Percentiles rank a stretch among this genome's conserved stretches.
Conservation (phyloP, 2,797 vertebrate genomes). For the Macropodus opercularis region DNA sequence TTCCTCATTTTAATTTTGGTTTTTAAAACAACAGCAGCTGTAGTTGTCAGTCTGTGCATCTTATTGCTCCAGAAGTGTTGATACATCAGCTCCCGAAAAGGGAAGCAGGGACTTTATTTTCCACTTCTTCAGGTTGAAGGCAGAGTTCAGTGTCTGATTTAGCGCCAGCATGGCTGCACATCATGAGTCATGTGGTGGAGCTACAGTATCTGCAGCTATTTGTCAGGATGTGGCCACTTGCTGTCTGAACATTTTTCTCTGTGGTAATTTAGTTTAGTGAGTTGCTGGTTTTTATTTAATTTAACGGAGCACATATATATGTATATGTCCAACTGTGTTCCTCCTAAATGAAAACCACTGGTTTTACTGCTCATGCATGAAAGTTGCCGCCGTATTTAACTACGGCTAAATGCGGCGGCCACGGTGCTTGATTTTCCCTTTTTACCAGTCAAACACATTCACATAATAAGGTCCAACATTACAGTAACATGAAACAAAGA, state of each 20-base stretch:
- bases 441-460: no score
- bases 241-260: not conserved
- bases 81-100: not conserved
- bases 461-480: no score
- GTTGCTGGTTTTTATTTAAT: no score
- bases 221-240: constrained; percentile 47
- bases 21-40: not conserved
- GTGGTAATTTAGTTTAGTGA: constrained; percentile 2
- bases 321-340: no score
- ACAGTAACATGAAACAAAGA: not conserved
- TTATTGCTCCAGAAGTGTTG: no score
- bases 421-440: no score
- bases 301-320: no score
- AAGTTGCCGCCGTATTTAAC: no score
- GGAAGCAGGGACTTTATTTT: not conserved
- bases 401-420: no score
- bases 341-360: not conserved
- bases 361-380: no score
- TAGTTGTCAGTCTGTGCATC: no score
- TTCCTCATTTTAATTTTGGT: constrained; percentile 2
- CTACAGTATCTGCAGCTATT: constrained; percentile 20
- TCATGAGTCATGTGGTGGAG: constrained; percentile 17
- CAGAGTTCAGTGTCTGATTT: not conserved
- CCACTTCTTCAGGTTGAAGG: not conserved
- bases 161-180: not conserved